phyloP scores from a whole-genome alignment of 2,113 vertebrate genomes.

The Panthera tigris region DNA sequence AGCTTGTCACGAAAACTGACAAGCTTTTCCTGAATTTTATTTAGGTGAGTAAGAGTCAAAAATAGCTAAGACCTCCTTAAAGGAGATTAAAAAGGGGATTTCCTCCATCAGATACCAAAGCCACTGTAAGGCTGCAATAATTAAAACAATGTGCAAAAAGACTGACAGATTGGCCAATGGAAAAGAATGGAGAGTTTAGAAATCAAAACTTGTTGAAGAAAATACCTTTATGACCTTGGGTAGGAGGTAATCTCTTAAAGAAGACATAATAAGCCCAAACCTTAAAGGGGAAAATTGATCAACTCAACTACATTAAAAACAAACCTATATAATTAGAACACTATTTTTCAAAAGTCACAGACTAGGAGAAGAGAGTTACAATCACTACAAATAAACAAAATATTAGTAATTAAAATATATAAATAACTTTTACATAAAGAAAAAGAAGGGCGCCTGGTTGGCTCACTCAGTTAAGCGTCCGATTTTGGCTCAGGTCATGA shows the following conservation, averaged over 20 bases:
- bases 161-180: background rate
- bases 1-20: background rate
- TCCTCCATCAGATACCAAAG: background rate
- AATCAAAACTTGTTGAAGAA: background rate
- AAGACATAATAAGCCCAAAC: background rate
- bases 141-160: background rate
- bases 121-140: background rate
- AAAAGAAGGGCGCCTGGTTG: background rate
- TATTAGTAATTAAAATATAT: background rate
- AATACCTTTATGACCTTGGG: background rate
- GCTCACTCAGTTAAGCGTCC: too few species aligned
- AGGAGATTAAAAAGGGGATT: background rate
- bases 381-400: background rate
- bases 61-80: background rate
- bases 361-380: background rate
- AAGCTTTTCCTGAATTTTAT: conserved; percentile 6
- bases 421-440: background rate
- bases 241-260: background rate
- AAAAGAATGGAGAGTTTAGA: background rate
- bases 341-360: background rate
- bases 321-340: background rate
- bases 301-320: background rate
- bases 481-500: too few species aligned
- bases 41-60: background rate
- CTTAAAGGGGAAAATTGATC: background rate